Base-by-base conservation (phyloP, 2,888 invertebrate species). In the Cheilosia impressa region DNA sequence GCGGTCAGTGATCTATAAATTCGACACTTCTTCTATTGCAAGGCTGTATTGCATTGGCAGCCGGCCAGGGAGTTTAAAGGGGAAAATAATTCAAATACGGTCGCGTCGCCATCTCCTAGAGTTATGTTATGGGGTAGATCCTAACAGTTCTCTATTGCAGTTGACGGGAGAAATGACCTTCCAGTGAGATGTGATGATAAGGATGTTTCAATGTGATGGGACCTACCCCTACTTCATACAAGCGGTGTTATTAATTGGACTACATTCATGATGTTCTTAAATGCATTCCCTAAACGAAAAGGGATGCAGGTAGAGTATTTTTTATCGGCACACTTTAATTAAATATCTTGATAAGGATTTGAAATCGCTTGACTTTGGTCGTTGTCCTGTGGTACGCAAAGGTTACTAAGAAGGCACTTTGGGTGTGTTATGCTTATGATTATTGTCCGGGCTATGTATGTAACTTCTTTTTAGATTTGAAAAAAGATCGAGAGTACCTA, bases 1-100 rank as follows among this genome's bases (percentile, higher is more conserved):
- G 77, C 82, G 77, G 82, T 82, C 82, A 82, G 77, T 77, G 82
- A 82, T 82, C 82, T 82, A 82, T 82, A 77, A 77, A 71, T 82
- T 82, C 71, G 71, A 72, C 82, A 82, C 77, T 72, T 66, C 27
- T 57, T 22, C 52, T 38, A 60, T 52, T 41, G 50, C 72, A 38
- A 60, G 72, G 65, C 52, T 31, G 65, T 3, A 38, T 57, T 79
- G 27, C 57, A 76, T 63, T 58, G 50, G 69, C 69, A 81, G 63
- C 75, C 73, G 80, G 50, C 57, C 53, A 27, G 31, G 22, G 47
- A 41, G 50, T 52, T 69, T 24, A 9, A 38, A 41, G 19, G 22
- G 27, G 58, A 60, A 50, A 52, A 13, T 38, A 38, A 1, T 38
- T 38, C 38, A 38, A 38, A 38, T 38, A 13, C 13, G 53, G 17